Base-by-base conservation (phyloP, 2,113 vertebrate genomes). In the Cyanoderma ruficeps region DNA sequence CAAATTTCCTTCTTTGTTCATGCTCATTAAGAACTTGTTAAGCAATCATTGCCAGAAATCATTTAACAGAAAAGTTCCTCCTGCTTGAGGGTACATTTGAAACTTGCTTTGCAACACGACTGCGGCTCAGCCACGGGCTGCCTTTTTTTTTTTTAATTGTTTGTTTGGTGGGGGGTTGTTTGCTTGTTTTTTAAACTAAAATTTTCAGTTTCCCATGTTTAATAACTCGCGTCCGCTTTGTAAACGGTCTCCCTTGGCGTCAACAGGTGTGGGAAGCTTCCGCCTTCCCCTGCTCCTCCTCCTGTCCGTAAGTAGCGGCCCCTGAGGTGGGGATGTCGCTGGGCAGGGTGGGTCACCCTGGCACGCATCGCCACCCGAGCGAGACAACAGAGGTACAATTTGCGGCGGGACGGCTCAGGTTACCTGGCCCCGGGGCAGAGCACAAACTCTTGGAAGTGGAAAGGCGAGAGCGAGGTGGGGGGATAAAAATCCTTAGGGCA, bases 231-330 rank as follows among this genome's bases (percentile, higher is more conserved):
- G 19, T 10, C 19, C 31, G 7, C 56, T 52, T 57, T 33, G n/a
- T 13, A 41, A 27, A 35, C 1, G 9, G 0, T 4, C 9, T 67
- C 15, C 41, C 46, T 46, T 1, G 24, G 21, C n/a, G 2, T 9
- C 52, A 37, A 13, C 31, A 21, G 33, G 33, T 19, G 55, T 1
- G 13, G 9, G 47, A 19, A 52, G 50, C 0, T 39, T 21, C 27
- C 31, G 11, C 9, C 22, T 27, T 19, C 6, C 3, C 22, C 59
- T 12, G 30, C 46, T 64, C 21, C 35, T 68, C 47, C 55, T 41
- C 13, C 59, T 7, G 22, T 0, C 63, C 7, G 5, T 1, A 1
- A 25, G 13, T 41, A 4, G 20, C 28, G 16, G 57, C 30, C 17
- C 31, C 44, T 7, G 18, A 2, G 42, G 55, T 41, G 3, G 6